phyloP scores from a whole-genome alignment of 2,888 invertebrate genomes.

The Agonopterix arenella region DNA sequence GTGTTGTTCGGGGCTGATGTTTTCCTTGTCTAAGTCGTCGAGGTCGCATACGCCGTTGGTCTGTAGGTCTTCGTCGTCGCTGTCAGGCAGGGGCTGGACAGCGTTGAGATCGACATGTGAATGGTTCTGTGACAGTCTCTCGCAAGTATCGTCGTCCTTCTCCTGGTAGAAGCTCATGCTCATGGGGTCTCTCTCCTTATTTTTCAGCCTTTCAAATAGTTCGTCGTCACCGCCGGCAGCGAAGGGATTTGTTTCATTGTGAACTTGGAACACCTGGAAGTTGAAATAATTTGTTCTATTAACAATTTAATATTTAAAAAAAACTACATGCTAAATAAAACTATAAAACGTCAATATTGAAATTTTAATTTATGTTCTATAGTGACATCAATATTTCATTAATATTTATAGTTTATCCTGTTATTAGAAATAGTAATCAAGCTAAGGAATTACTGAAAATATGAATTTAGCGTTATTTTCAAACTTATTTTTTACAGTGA shows the following conservation, averaged over 20 bases:
- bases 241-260: conserved; percentile 66
- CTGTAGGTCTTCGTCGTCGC: conserved; percentile 65
- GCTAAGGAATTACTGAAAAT: no score
- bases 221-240: conserved; percentile 62
- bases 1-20: conserved; percentile 43
- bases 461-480: no score
- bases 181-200: conserved; percentile 79
- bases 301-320: no score
- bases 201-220: conserved; percentile 68
- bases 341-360: no score
- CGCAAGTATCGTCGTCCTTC: conserved; percentile 73
- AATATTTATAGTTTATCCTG: no score
- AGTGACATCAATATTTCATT: no score
- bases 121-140: conserved; percentile 45
- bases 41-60: conserved; percentile 40
- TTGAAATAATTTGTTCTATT: neutral
- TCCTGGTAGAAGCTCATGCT: conserved; percentile 81
- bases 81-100: conserved; percentile 74
- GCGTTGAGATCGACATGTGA: conserved; percentile 77
- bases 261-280: conserved; percentile 61
- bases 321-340: no score
- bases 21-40: conserved; percentile 50
- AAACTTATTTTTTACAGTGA: no score
- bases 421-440: no score
- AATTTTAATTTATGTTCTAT: no score